Evolutionary conservation across 2,888 invertebrate genomes (phyloP), one percentile per base, ranked within the genome.

Genomic region (Gandaritis pyraliata): DNA sequence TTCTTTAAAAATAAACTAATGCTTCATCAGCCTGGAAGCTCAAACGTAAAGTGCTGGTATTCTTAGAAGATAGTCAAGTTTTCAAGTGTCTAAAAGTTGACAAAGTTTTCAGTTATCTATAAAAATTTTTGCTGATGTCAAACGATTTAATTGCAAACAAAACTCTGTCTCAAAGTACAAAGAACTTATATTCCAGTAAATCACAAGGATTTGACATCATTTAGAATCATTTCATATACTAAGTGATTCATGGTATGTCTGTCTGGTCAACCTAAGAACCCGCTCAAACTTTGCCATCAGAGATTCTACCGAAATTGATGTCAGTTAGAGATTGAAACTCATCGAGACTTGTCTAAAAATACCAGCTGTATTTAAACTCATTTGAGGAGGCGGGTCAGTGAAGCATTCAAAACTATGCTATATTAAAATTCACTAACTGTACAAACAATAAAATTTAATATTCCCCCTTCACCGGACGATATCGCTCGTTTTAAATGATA

Each of bases 361-460:
- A 38, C 38, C 38, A 33, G 10, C 55, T 56, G 15, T 43, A 47
- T 12, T 18, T 18, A 46, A 52, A 41, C 29, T 43, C 36, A 49
- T 51, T 46, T 4, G 38, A 38, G 36, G 29, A 48, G 45, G 45
- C 59, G 56, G 46, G 52, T 52, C 45, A 64, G 29, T 49, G 53
- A 59, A 64, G 59, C 59, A 64, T 52, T 59, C 39, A 58, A 56
- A 16, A 45, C 59, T 59, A 59, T 56, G 47, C 66, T 70, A 67
- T 51, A 46, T 69, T 71, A 71, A 71, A 71, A 69, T 71, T 69
- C 70, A 69, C 69, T 66, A 71, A 47, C 70, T 71, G 70, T 71
- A 71, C 70, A 71, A 71, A 71, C 70, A 66, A 71, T 61, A 59
- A 51, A 47, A 33, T 52, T 56, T 49, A 49, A 13, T 54, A 61